Evolutionary conservation across 2,888 invertebrate genomes (phyloP).

Genomic region (Trachelus tabidus): DNA sequence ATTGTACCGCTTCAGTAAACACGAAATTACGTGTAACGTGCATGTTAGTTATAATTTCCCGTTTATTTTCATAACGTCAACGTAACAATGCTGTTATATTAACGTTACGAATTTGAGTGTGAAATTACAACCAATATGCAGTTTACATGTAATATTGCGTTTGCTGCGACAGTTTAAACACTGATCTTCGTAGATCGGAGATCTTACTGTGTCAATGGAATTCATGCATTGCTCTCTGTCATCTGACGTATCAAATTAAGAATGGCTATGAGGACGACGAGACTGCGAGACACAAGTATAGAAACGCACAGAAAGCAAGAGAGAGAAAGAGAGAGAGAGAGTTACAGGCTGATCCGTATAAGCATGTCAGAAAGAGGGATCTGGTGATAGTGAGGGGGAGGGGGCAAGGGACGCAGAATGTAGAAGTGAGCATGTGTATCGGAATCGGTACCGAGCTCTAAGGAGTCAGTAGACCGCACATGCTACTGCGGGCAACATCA

Average conservation of each 20-base stretch:
- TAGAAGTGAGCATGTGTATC: background rate
- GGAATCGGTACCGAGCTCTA: background rate
- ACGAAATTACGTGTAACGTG: no score
- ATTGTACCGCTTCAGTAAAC: background rate
- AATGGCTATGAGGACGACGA: background rate
- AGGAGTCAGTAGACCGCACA: conserved; percentile 2
- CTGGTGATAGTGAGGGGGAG: background rate
- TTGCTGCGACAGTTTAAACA: background rate
- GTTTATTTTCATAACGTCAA: no score
- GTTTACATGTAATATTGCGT: no score
- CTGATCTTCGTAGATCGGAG: background rate
- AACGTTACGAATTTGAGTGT: no score
- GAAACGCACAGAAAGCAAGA: background rate
- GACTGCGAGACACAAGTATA: background rate
- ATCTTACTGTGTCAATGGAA: background rate
- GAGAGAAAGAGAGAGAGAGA: background rate
- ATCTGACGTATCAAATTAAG: background rate
- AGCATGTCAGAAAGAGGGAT: background rate
- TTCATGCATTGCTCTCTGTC: background rate
- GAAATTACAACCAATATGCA: no score
- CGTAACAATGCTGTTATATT: no score
- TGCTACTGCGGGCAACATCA: conserved; percentile 1
- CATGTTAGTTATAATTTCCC: no score
- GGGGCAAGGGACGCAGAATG: background rate
- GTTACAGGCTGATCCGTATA: background rate